Base-by-base conservation (phyloP, 92 coral and sea anemone species). In the Parazoanthus darwini region DNA sequence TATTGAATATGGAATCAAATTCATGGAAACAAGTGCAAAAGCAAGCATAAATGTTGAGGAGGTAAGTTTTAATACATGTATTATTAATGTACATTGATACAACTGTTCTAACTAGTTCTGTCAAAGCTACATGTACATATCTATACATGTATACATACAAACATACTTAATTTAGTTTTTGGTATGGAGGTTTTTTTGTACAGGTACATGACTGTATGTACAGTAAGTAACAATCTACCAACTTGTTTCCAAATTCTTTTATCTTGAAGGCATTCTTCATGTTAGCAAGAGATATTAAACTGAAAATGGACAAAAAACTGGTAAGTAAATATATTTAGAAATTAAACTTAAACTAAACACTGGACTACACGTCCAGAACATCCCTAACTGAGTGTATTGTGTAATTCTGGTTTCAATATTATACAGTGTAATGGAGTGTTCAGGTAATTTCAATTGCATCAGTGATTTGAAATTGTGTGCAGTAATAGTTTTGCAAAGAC, bases 1-100 rank as follows among this genome's bases (percentile, higher is more conserved):
- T 5, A 91, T 94, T 85, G 98, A 94, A 90, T 96, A 96, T 92
- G 99, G 98, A 68, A 96, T 96, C 82, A 96, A 96, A 87, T 96
- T 96, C 91, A 96, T 96, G 99, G 99, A 96, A 87, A 96, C 99
- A 18, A 96, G 99, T 95, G 99, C 99, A 81, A 96, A 96, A 94
- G 95, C 99, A 46, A 96, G 99, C 89, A 95, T 96, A 80, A 96
- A 96, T 79, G 99, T 96, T 3, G 99, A 96, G 86, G 99, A 96
- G 94, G 98, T 94, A 63, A 67, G 89, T 25, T 77, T 20, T 77
- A 54, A 54, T 54, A 54, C 14, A 54, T 7, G 13, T 51, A 46
- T 8, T 8, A 46, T 46, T 8, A 7, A 48, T 48, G 51, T 48
- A 48, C 20, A 0, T 54, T 54, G 59, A 13, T 54, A 11, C 59